A percentile compares a stretch with the other conserved stretches of the same genome.
Conservation (phyloP, 2,797 vertebrate species). For the Margarornis squamiger region DNA sequence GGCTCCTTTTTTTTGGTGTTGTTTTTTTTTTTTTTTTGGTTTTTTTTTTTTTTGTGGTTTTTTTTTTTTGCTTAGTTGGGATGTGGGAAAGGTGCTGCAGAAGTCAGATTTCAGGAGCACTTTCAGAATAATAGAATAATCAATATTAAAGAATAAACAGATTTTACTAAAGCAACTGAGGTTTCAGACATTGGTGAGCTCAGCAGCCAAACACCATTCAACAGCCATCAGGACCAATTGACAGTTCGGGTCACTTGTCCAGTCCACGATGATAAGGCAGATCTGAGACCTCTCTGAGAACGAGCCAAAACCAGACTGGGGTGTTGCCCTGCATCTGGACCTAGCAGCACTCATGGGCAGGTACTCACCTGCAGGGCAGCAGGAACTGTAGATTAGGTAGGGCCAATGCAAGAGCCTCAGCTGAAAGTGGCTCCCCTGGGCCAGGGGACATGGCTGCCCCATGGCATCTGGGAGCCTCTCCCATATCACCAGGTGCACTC, state of each 20-base stretch:
- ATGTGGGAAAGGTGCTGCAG: not conserved
- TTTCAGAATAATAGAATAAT: not conserved
- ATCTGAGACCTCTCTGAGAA: not conserved
- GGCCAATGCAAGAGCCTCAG: not conserved
- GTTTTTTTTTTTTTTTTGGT: not conserved
- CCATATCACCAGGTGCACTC: not conserved
- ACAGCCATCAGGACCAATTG: not conserved
- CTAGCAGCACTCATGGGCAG: not conserved
- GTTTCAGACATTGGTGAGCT: not conserved
- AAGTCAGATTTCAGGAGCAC: not conserved
- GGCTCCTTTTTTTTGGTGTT: not conserved
- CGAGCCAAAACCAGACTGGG: not conserved
- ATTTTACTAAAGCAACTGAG: not conserved
- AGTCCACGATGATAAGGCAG: not conserved
- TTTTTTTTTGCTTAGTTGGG: rapidly evolving
- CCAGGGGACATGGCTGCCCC: not conserved
- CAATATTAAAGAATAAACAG: not conserved
- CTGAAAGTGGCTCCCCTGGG: not conserved
- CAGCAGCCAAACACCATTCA: not conserved
- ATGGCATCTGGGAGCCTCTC: not conserved
- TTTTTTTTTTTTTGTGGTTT: not conserved
- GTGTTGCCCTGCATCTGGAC: not conserved
- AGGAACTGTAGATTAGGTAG: not conserved
- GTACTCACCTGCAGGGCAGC: not conserved
- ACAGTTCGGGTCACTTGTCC: not conserved